Base-by-base conservation (phyloP, 1,140 invertebrate genomes). In the Saccostrea cuccullata region DNA sequence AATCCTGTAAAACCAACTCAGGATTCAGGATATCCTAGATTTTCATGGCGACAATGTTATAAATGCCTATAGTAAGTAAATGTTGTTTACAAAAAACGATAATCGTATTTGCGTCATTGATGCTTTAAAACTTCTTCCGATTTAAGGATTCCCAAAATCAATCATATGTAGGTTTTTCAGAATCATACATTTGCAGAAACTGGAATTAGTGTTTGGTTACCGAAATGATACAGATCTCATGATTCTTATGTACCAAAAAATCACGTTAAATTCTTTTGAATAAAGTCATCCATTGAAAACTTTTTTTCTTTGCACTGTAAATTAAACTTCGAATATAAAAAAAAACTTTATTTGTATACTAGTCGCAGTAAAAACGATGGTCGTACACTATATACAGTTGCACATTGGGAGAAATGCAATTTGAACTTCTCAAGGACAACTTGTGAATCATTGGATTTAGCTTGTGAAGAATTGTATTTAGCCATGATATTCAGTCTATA, bases 41-140 rank as follows among this genome's bases (percentile, higher is more conserved):
- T 77, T 77, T 77, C 70, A 30, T 36, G 70, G 70, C 70, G 70
- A 77, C 70, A 36, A 26, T 12, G 70, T 77, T 77, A 77, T 77
- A 36, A 11, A 77, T 77, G 70, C 70, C 70, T 77, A 77, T 77
- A 77, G 70, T 77, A 77, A 36, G 70, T 77, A 77, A 30, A 77
- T 77, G 70, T 77, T 77, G 30, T 77, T 77, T 77, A 36, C 70
- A 36, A 36, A 23, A 77, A 47, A 67, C 23, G 23, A 20, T 9
- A 23, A 67, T 67, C 13, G 58, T 8, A 2, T 36, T 30, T 77
- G 70, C 70, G 70, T 77, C 70, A 77, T 12, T 77, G 15, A 77
- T 36, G 6, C 26, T 77, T 77, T n/a, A 17, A 64, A 64, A 64
- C 58, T n/a, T 64, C n/a, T 64, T 5, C 58, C n/a, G 58, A 20